phyloP scores from a whole-genome alignment of 2,888 invertebrate genomes.

The Thumatha senex region DNA sequence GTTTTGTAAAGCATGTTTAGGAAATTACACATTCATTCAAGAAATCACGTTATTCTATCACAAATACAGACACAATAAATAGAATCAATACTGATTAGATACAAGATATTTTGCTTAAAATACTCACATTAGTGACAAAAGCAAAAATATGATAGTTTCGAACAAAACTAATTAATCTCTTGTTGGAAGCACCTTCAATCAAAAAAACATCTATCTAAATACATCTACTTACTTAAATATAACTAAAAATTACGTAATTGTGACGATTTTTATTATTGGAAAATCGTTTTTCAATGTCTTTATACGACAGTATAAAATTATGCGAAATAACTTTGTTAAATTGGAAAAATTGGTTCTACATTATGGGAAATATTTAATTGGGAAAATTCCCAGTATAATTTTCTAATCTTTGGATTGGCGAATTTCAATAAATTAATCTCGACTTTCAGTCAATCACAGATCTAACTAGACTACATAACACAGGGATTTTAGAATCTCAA shows the following conservation, averaged over 20 bases:
- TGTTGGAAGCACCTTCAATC: slow-evolving; percentile 44
- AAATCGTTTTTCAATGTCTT: slow-evolving; percentile 32
- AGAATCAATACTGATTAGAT: slow-evolving; percentile 13
- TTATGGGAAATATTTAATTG: slow-evolving; percentile 10
- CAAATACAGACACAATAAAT: slow-evolving; percentile 10
- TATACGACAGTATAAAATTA: slow-evolving; percentile 39
- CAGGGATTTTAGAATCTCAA: slow-evolving; percentile 12
- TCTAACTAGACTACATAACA: slow-evolving; percentile 7
- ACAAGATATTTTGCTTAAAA: slow-evolving; percentile 8
- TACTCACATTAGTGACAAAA: slow-evolving; percentile 7
- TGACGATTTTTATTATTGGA: slow-evolving; percentile 30
- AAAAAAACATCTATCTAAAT: slow-evolving; percentile 37
- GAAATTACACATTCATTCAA: no score
- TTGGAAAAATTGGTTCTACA: slow-evolving; percentile 5
- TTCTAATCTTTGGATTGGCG: slow-evolving; percentile 33
- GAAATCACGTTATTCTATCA: no score
- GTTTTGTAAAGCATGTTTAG: no score
- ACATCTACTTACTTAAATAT: slow-evolving; percentile 24
- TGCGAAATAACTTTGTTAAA: slow-evolving; percentile 20
- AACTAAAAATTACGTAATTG: slow-evolving; percentile 30
- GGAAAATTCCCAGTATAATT: slow-evolving; percentile 19
- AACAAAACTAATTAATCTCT: slow-evolving; percentile 42
- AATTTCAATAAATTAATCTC: slow-evolving; percentile 16
- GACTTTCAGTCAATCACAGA: slow-evolving; percentile 33
- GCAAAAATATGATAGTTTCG: slow-evolving; percentile 13